These are phyloP conservation scores for Athene cunicularia DNA, from an alignment of 2,113 vertebrate species.

Conservation along the genomic window DNA sequence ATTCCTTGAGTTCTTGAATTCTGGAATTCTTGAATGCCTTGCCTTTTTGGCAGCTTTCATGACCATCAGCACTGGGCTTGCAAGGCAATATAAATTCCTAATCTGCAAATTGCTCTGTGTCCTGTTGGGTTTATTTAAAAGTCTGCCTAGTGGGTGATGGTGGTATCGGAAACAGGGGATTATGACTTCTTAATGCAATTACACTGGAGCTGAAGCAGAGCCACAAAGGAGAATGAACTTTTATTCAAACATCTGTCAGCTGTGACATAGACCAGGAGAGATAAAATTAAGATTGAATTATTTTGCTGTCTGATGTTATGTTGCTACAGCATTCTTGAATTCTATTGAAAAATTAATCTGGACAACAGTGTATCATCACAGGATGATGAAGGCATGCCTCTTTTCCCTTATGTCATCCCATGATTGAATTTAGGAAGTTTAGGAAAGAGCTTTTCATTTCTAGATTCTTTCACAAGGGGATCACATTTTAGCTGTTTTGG, in stretches of 20 bases:
- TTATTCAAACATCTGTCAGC: slow-evolving; percentile 26
- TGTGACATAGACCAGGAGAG: background rate
- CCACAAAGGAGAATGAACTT: background rate
- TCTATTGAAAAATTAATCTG: background rate
- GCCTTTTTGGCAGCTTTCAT: background rate
- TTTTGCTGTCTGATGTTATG: background rate
- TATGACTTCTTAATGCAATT: slow-evolving; percentile 33
- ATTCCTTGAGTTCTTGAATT: background rate
- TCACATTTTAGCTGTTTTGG: background rate
- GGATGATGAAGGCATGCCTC: background rate
- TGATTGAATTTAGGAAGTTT: background rate
- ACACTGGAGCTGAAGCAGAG: background rate
- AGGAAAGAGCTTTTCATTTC: background rate
- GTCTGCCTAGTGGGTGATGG: background rate
- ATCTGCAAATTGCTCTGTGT: background rate
- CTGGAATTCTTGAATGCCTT: background rate
- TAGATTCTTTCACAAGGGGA: background rate
- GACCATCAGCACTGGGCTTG: background rate
- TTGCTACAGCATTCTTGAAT: background rate
- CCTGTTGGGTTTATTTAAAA: slow-evolving; percentile 9
- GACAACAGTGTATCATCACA: background rate
- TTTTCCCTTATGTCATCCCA: background rate
- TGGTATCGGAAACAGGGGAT: background rate
- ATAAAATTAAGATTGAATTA: background rate
- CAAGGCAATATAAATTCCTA: background rate